phyloP scores from a whole-genome alignment of 2,113 vertebrate species.

The Odontophorus gujanensis region DNA sequence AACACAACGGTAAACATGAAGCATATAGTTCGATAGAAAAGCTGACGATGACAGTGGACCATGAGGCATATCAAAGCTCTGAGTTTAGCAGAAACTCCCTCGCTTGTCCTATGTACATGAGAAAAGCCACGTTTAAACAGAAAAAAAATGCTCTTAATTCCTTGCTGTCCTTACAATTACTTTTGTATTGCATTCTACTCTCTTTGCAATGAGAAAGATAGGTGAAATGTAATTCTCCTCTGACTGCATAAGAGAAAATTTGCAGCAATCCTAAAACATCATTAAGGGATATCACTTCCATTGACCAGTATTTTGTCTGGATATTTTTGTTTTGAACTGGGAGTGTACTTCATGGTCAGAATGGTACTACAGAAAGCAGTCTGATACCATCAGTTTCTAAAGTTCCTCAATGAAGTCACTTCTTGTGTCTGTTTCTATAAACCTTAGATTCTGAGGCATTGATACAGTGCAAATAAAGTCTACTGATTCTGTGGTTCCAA shows the following conservation, averaged over 20 bases:
- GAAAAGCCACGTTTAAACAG: background rate
- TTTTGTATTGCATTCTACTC: background rate
- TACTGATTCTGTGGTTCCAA: no score
- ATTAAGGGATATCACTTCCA: no score
- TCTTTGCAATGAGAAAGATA: background rate
- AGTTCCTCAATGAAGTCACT: background rate
- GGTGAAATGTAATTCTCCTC: no score
- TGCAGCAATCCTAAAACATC: no score
- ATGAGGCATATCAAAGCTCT: background rate
- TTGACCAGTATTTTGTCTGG: no score
- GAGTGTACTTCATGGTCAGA: background rate
- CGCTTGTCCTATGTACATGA: background rate
- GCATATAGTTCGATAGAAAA: background rate
- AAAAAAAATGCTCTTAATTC: background rate
- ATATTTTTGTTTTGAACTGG: no score
- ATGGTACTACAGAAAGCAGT: background rate
- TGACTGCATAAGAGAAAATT: no score
- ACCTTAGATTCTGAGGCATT: background rate
- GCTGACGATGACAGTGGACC: background rate
- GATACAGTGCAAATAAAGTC: background rate
- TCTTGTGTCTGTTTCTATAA: background rate
- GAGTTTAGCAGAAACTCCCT: background rate
- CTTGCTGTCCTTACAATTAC: background rate
- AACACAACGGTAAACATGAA: background rate
- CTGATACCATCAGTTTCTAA: background rate